These are phyloP conservation scores for Diploptera punctata DNA, from an alignment of 2,888 invertebrate species.

Conservation along the genomic window DNA sequence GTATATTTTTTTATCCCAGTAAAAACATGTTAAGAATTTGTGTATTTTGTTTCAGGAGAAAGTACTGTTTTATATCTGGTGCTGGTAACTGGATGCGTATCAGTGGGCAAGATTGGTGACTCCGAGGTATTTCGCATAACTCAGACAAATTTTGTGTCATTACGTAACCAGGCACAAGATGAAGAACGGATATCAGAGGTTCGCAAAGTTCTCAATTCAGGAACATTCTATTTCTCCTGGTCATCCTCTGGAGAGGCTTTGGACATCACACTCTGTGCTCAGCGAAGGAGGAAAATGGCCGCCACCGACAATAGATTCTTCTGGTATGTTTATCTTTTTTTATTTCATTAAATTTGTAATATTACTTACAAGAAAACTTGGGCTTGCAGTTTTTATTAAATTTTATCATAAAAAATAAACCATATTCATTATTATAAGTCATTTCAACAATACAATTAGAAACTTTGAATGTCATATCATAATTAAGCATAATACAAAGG, in stretches of 20 bases:
- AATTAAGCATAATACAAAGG: too few species aligned
- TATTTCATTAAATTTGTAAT: too few species aligned
- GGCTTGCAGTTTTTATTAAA: too few species aligned
- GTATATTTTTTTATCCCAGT: too few species aligned
- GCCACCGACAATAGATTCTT: constrained; percentile 95
- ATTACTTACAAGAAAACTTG: too few species aligned
- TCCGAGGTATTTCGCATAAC: constrained; percentile 95
- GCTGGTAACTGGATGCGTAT: constrained; percentile 94
- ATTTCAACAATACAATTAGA: too few species aligned
- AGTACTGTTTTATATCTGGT: constrained; percentile 87
- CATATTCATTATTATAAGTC: too few species aligned
- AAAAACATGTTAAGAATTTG: too few species aligned
- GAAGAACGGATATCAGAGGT: constrained; percentile 68
- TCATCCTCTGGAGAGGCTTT: constrained; percentile 66
- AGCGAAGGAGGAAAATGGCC: constrained; percentile 80
- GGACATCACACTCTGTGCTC: constrained; percentile 94
- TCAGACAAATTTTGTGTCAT: constrained; percentile 88
- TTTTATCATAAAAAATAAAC: too few species aligned
- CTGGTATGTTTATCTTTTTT: constrained; percentile 69
- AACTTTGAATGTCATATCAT: too few species aligned
- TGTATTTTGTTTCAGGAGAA: constrained; percentile 71
- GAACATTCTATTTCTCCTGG: constrained; percentile 98
- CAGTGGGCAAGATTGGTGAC: constrained; percentile 94
- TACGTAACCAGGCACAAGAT: constrained; percentile 72
- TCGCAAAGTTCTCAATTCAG: constrained; percentile 93